Evolutionary conservation across 2,113 vertebrate species (phyloP).

Genomic region (Pteronura brasiliensis): DNA sequence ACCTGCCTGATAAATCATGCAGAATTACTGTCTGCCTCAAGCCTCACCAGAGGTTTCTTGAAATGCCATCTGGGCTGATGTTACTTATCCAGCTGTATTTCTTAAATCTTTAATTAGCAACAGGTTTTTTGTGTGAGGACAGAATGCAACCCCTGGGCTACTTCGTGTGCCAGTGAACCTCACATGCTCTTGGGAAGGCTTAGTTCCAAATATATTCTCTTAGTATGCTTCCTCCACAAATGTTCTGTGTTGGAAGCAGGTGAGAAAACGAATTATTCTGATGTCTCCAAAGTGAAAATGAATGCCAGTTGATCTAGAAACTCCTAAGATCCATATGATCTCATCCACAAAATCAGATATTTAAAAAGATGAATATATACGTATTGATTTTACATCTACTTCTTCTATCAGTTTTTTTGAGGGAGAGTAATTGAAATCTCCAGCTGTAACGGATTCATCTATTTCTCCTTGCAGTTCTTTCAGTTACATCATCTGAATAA

Average conservation of each 20-base stretch:
- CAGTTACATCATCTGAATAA: neutral
- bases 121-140: slow-evolving; percentile 43
- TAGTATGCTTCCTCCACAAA: neutral
- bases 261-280: neutral
- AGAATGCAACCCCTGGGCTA: slow-evolving; percentile 41
- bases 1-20: slow-evolving; percentile 79
- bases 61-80: slow-evolving; percentile 81
- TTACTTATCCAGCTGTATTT: slow-evolving; percentile 85
- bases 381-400: too few relatives aligned
- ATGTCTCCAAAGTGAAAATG: neutral
- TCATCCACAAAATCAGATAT: neutral
- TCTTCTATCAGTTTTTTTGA: neutral
- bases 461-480: neutral
- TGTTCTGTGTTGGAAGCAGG: neutral
- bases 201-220: neutral
- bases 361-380: neutral
- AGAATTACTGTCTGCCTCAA: slow-evolving; percentile 79
- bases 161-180: neutral
- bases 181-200: neutral
- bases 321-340: neutral
- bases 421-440: neutral
- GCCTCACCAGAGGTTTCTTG: slow-evolving; percentile 81
- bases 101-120: slow-evolving; percentile 85
- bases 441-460: neutral
- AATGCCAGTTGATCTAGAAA: neutral